Evolutionary conservation across 2,888 invertebrate species (phyloP), one percentile per base, ranked within the genome.

Genomic region (Toxonevra muliebris): DNA sequence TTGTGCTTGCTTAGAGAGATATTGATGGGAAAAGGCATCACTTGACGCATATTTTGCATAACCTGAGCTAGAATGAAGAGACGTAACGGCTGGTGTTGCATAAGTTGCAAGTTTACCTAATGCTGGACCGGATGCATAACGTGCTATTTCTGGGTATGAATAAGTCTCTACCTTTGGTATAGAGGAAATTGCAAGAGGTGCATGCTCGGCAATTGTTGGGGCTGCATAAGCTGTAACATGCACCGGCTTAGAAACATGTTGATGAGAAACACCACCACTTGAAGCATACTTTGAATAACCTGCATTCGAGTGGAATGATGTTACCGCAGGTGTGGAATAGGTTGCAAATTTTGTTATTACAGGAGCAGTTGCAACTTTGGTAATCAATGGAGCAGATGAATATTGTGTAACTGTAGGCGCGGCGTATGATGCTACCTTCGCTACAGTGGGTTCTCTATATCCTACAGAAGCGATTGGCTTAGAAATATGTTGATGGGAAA

Each of bases 391-490:
- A 7, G 20, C 19, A 13, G 54, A 61, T 63, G 53, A 41, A 57
- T 66, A 55, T 40, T 17, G 17, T 52, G 63, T 30, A 68, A 69
- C 58, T 0, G 69, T 63, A n/a, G 77, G 75, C 15, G 68, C 64
- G 11, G 69, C 17, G n/a, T 73, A 76, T 5, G 71, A 68, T 0
- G 72, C 65, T 8, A 74, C 59, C 40, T 74, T 71, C 30, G 71
- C 61, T 2, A 74, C 12, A 15, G 68, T 65, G 0, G 76, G 71
- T 7, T 73, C 72, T 42, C 69, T 60, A 62, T 73, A 74, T 13
- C 62, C 86, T 15, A 61, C 86, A 1, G 87, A 86, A 1, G 87
- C 86, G 2, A 86, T 19, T 5, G 71, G 71, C n/a, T 71, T 71
- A 0, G 74, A 71, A 13, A 74, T 42, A 41, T 74, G 73, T 15